Evolutionary conservation across 2,797 vertebrate genomes (phyloP).

Genomic region (Pseudomugil gertrudae): DNA sequence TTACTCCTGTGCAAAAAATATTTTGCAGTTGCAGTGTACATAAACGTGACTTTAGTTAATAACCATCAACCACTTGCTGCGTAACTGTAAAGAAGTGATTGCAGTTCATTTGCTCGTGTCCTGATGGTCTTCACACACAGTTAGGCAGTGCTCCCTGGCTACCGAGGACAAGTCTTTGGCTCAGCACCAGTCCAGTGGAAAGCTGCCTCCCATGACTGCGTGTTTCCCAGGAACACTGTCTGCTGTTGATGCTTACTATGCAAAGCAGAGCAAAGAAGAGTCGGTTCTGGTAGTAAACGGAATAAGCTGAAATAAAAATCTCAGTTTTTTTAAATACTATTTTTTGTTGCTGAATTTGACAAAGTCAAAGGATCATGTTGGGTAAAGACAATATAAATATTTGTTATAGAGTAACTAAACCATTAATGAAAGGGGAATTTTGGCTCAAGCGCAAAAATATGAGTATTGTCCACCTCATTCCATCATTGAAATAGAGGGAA

Average conservation of each 20-base stretch:
- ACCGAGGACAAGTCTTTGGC: conserved; percentile 53
- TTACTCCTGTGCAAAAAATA: conserved; percentile 17
- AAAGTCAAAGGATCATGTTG: conserved; percentile 26
- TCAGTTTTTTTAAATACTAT: conserved; percentile 15
- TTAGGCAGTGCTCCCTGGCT: conserved; percentile 48
- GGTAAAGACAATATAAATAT: conserved; percentile 21
- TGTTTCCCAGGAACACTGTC: conserved; percentile 33
- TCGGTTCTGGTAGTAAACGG: conserved; percentile 25
- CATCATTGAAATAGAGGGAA: conserved; percentile 40
- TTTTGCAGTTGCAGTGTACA: conserved; percentile 35
- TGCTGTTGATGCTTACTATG: conserved; percentile 44
- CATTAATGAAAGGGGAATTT: conserved; percentile 18
- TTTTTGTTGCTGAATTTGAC: conserved; percentile 27
- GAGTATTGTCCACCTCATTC: conserved; percentile 32
- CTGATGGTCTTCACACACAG: conserved; percentile 67
- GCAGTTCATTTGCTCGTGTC: conserved; percentile 40
- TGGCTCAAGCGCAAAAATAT: conserved; percentile 47
- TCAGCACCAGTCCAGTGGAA: conserved; percentile 51
- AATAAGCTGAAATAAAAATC: conserved; percentile 31
- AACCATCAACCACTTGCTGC: conserved; percentile 53
- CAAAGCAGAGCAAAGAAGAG: conserved; percentile 10
- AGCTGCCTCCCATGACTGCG: conserved; percentile 36
- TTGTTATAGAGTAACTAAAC: conserved; percentile 22
- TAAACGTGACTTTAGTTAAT: conserved; percentile 45
- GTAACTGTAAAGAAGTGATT: conserved; percentile 46